Conservation (phyloP, 2,113 vertebrate species). For the Poecilia latipinna region DNA sequence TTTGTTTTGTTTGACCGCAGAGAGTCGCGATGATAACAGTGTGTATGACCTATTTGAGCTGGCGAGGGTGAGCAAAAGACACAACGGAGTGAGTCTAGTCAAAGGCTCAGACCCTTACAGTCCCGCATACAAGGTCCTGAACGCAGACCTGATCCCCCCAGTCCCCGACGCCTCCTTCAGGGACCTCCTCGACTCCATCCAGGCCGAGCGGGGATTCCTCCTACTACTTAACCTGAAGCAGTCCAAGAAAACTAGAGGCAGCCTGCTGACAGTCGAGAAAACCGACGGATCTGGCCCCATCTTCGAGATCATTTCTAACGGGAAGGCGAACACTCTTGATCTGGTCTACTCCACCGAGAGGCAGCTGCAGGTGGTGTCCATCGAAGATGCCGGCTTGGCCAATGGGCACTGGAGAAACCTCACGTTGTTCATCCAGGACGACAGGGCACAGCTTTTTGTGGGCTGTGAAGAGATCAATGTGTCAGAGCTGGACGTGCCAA, state of each 20-base stretch:
- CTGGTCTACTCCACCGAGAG: slow-evolving; percentile 84
- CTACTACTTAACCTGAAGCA: slow-evolving; percentile 92
- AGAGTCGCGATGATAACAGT: slow-evolving; percentile 88
- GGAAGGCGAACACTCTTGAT: slow-evolving; percentile 91
- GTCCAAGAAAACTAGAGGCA: slow-evolving; percentile 88
- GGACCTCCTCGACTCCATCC: slow-evolving; percentile 92
- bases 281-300: slow-evolving; percentile 87
- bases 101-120: slow-evolving; percentile 92
- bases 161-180: slow-evolving; percentile 89
- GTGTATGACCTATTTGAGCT: slow-evolving; percentile 95
- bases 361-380: slow-evolving; percentile 88
- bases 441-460: slow-evolving; percentile 90
- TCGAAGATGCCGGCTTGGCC: slow-evolving; percentile 90
- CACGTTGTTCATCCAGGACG: slow-evolving; percentile 95
- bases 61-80: slow-evolving; percentile 78
- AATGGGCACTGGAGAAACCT: slow-evolving; percentile 94
- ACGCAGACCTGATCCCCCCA: slow-evolving; percentile 89
- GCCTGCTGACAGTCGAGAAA: slow-evolving; percentile 87
- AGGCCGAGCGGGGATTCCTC: slow-evolving; percentile 92
- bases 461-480: slow-evolving; percentile 94
- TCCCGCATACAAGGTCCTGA: slow-evolving; percentile 92
- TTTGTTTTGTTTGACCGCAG: slow-evolving; percentile 74
- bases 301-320: slow-evolving; percentile 94
- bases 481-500: slow-evolving; percentile 88
- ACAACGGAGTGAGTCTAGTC: slow-evolving; percentile 86